A percentile compares a stretch with the other conserved stretches of the same genome.
Evolutionary conservation across 2,797 vertebrate species (phyloP).

Genomic region (Carcharodon carcharias): DNA sequence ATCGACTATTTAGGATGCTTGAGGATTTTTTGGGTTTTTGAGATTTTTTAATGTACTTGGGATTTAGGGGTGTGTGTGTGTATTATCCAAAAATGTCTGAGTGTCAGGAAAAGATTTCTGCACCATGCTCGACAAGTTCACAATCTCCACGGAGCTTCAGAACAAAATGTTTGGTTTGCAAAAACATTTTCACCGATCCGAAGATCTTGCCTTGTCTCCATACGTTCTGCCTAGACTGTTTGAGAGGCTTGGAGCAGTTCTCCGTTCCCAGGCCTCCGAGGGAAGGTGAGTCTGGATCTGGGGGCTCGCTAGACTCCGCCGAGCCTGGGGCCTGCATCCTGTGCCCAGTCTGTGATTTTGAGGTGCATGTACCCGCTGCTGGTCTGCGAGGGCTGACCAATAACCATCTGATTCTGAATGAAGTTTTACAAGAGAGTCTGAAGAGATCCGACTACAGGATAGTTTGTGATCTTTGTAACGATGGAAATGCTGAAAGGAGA

Average conservation of each 20-base stretch:
- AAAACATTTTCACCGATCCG: constrained; percentile 63
- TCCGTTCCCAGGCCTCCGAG: constrained; percentile 45
- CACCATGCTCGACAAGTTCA: background rate
- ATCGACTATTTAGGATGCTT: background rate
- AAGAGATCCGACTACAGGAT: constrained; percentile 53
- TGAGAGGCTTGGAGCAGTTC: constrained; percentile 65
- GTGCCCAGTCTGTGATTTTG: constrained; percentile 77
- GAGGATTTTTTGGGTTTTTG: background rate
- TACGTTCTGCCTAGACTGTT: constrained; percentile 74
- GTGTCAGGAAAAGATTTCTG: constrained; percentile 38
- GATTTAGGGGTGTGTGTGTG: background rate
- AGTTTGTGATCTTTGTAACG: constrained; percentile 78
- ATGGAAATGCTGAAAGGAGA: constrained; percentile 66
- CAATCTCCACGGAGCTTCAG: constrained; percentile 45
- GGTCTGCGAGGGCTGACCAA: constrained; percentile 65
- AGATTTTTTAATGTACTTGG: background rate
- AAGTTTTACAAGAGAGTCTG: constrained; percentile 69
- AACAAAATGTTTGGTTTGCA: constrained; percentile 64
- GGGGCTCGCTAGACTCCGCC: constrained; percentile 33
- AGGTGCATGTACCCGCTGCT: constrained; percentile 69
- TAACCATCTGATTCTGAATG: constrained; percentile 73
- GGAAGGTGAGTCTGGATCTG: constrained; percentile 46
- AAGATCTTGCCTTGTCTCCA: constrained; percentile 79
- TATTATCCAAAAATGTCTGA: constrained; percentile 43
- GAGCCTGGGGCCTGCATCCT: constrained; percentile 49